These are phyloP conservation scores for Listronotus oregonensis DNA, from an alignment of 1,140 invertebrate species.

Conservation along the genomic window DNA sequence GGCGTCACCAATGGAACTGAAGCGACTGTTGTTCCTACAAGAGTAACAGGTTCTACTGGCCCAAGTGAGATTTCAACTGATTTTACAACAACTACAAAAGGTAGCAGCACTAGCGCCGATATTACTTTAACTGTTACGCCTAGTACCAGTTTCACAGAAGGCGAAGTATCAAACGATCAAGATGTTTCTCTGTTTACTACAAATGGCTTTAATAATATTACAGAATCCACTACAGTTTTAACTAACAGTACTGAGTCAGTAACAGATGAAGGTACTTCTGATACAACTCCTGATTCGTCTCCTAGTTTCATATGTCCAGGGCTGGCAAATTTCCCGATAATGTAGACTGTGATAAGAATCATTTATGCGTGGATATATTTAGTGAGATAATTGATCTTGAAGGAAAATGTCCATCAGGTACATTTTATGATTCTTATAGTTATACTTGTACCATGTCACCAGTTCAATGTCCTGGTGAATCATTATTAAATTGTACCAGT, in stretches of 20 bases:
- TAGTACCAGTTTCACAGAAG: background rate
- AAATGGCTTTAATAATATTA: background rate
- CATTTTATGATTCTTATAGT: constrained; percentile 39
- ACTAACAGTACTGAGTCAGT: background rate
- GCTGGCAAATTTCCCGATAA: constrained; percentile 45
- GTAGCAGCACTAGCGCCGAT: background rate
- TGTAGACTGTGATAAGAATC: constrained; percentile 38
- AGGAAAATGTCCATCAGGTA: constrained; percentile 39
- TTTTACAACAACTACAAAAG: background rate
- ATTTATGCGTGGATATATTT: constrained; percentile 40
- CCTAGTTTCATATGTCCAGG: constrained; percentile 32
- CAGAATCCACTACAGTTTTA: background rate
- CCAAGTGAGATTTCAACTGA: background rate
- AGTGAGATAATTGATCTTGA: constrained; percentile 33
- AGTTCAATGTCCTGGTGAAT: constrained; percentile 47
- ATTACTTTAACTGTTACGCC: background rate
- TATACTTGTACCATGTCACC: constrained; percentile 43
- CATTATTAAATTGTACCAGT: constrained; percentile 32
- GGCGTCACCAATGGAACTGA: no score
- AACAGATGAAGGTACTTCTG: background rate
- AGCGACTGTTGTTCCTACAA: background rate
- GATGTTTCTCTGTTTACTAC: background rate
- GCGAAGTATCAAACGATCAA: no score
- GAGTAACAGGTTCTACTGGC: background rate
- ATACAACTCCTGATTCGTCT: background rate